Base-by-base conservation (phyloP, 2,797 vertebrate genomes). In the Alosa sapidissima region DNA sequence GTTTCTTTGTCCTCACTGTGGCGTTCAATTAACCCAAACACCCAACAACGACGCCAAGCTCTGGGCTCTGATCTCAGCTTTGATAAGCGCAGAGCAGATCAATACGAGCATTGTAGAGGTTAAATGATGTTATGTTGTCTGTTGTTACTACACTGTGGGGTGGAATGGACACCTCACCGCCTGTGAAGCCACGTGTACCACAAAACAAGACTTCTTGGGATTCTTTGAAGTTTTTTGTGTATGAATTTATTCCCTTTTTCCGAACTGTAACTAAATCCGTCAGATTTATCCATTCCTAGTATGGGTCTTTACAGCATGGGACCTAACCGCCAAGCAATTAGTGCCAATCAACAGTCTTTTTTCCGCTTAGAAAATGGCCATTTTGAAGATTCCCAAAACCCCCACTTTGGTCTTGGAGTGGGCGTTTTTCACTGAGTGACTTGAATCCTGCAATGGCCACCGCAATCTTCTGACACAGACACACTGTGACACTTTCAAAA, bases 401-500 rank as follows among this genome's bases (percentile, higher is more conserved):
- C 96, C 96, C 96, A 97, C 96, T 97, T 97, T 98, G 97, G 97
- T 96, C 97, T 96, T 96, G 94, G 96, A 98, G 96, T 97, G 96
- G 97, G 97, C 97, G 96, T 97, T 96, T 99, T 97, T 97, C 96
- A 96, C 97, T 95, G 96, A 95, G 97, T 95, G 96, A 97, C 97
- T 97, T 98, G 97, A 98, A 98, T 97, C 97, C 97, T 97, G 97
- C 98, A 98, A 98, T 95, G 65, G 81, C 81, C 48, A 65, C 41
- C 54, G 97, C 97, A 99, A 98, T 98, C 97, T 98, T 98, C 97
- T 98, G 97, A 97, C 97, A 98, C 97, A 99, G 97, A 94, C 97
- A 96, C 96, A 98, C 97, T 98, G 97, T 98, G 98, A 98, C 97
- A 97, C 97, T 98, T 98, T 98, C 81, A 86, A 98, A 99, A 99